phyloP scores from a whole-genome alignment of 2,113 vertebrate genomes.

The Myotis brandtii region DNA sequence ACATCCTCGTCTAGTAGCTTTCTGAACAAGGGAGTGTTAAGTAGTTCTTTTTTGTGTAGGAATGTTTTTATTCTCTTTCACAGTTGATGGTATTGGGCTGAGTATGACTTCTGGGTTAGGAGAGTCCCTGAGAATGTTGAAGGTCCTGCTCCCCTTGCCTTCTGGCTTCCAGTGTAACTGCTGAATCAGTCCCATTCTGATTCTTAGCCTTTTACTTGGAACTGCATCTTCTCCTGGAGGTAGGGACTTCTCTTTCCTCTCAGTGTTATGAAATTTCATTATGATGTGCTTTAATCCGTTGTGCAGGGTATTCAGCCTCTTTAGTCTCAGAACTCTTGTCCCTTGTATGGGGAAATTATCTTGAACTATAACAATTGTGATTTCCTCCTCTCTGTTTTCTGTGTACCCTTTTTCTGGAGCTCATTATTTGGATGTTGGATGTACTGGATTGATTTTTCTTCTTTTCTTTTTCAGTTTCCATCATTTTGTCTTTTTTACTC shows the following conservation, averaged over 20 bases:
- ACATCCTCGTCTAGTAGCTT: neutral
- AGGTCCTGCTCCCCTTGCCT: neutral
- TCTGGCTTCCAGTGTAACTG: neutral
- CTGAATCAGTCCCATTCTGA: neutral
- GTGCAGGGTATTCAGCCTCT: neutral
- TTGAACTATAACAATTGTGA: neutral
- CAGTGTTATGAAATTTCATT: neutral
- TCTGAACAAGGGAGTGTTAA: neutral
- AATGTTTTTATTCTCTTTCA: neutral
- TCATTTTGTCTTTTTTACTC: neutral
- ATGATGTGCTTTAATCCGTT: neutral
- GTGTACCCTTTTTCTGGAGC: neutral
- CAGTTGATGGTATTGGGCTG: neutral
- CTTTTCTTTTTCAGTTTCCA: neutral
- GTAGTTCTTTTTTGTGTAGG: neutral
- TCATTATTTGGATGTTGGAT: neutral
- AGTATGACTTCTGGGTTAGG: neutral
- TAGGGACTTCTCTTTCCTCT: neutral
- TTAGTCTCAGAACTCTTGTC: neutral
- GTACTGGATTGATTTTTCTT: neutral
- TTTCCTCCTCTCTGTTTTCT: neutral
- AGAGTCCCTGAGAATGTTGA: neutral
- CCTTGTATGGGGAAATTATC: neutral
- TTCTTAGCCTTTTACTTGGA: neutral
- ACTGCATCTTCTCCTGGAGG: neutral